Evolutionary conservation across 2,888 invertebrate genomes (phyloP).

Genomic region (Lingula anatina): DNA sequence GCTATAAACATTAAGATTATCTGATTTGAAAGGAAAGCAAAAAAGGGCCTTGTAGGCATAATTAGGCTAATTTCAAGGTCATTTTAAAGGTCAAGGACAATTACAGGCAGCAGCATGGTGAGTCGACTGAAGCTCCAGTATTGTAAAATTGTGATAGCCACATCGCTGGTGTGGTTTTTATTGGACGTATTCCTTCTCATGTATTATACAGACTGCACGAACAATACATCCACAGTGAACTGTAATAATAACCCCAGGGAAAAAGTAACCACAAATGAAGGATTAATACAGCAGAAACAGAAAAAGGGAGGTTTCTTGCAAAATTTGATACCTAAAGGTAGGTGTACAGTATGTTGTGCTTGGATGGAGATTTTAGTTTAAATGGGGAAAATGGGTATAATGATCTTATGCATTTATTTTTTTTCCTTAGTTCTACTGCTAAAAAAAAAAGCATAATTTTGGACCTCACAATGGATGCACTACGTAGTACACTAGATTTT

Average conservation of each 20-base stretch:
- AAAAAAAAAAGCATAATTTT: too few species aligned
- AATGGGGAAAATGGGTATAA: too few species aligned
- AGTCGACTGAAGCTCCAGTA: slow-evolving; percentile 39
- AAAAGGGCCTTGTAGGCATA: too few species aligned
- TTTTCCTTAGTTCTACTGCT: too few species aligned
- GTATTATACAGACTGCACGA: slow-evolving; percentile 79
- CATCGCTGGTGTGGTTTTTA: slow-evolving; percentile 91
- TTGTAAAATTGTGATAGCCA: slow-evolving; percentile 85
- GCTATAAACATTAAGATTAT: too few species aligned
- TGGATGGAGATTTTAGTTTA: too few species aligned
- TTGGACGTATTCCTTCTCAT: slow-evolving; percentile 85
- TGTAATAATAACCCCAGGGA: not conserved
- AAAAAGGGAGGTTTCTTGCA: slow-evolving; percentile 23
- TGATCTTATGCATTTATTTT: too few species aligned
- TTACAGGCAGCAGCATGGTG: slow-evolving; percentile 18
- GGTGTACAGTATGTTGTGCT: not conserved
- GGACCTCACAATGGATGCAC: too few species aligned
- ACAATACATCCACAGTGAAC: slow-evolving; percentile 9
- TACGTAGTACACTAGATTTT: too few species aligned
- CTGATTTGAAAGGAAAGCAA: too few species aligned
- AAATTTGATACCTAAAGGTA: slow-evolving; percentile 39
- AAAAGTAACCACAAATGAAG: not conserved
- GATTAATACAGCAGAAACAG: slow-evolving; percentile 10
- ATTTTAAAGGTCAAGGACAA: too few species aligned
- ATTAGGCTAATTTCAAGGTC: too few species aligned